Evolutionary conservation across 92 coral and sea anemone species (phyloP), one percentile per base, ranked within the genome.

Genomic region (Phenganax subtilis): DNA sequence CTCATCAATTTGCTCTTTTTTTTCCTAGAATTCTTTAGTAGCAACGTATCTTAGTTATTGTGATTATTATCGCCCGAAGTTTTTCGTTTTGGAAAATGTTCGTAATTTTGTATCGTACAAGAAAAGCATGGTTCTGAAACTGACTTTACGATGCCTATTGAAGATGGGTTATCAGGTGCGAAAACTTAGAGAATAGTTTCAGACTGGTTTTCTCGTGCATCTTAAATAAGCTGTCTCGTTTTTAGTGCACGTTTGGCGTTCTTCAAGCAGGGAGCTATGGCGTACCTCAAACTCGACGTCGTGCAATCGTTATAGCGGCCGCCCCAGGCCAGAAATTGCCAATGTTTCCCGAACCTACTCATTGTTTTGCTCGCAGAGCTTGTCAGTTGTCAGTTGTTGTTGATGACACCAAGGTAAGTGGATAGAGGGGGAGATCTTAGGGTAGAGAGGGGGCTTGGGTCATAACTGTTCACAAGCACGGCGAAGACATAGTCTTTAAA

Each of bases 241-340:
- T 89, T 0, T 83, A 94, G 98, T 94, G 98, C 77, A 92, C 98
- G 11, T 94, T 94, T 77, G 97, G 97, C 29, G 93, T 94, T 14
- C 98, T 94, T 14, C 98, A 94, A 77, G 97, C 98, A 12, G 98
- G 98, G 47, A 92, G 90, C 64, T 94, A 94, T 76, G 98, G 98
- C 53, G 97, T 94, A 11, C 97, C 98, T 12, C 98, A 94, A 81
- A 94, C 97, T 47, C 87, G 98, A 81, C 89, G 98, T 71, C 91
- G 98, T 75, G 96, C 98, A 55, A 94, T 94, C 44, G 90, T 94
- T 54, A 73, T 94, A 84, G 98, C 98, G 16, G 98, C 98, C 54
- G 98, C 98, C 9, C 98, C 98, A 47, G 98, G 98, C 14, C 94
- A 94, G 67, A 89, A 84, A n/a, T 86, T 94, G 12, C 98, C 98